phyloP scores from a whole-genome alignment of 1,140 invertebrate genomes.

The Drosophila trapezifrons region DNA sequence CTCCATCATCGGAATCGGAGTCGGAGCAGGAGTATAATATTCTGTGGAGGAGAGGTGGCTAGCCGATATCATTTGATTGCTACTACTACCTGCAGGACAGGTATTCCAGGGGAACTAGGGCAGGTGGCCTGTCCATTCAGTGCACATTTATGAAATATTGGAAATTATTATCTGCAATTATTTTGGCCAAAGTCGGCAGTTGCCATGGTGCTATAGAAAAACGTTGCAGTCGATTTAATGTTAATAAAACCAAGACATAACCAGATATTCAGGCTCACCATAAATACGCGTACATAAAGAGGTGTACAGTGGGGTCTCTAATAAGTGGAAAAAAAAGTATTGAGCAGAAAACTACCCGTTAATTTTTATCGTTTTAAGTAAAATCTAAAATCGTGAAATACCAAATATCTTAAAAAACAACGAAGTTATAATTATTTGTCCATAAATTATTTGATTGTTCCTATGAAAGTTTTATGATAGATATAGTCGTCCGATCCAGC shows the following conservation, averaged over 20 bases:
- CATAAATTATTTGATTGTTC: too few species aligned
- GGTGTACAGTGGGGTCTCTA: not conserved
- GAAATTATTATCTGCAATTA: constrained; percentile 59
- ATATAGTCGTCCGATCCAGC: too few species aligned
- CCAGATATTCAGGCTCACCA: constrained; percentile 17
- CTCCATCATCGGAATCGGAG: constrained; percentile 27
- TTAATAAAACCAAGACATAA: constrained; percentile 44
- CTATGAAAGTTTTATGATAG: too few species aligned
- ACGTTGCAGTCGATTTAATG: constrained; percentile 66
- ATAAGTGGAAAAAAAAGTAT: rapidly evolving
- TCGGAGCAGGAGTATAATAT: not conserved
- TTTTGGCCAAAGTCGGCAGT: constrained; percentile 13
- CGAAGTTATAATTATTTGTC: too few species aligned
- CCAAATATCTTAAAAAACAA: too few species aligned
- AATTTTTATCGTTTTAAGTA: too few species aligned
- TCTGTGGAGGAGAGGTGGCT: not conserved
- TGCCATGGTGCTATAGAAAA: constrained; percentile 26
- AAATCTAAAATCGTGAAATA: too few species aligned
- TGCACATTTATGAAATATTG: constrained; percentile 37
- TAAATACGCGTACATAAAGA: constrained; percentile 2
- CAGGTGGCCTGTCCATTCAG: constrained; percentile 11
- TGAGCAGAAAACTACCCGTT: not conserved
- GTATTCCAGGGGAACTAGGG: not conserved
- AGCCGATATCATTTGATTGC: constrained; percentile 40
- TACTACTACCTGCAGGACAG: constrained; percentile 26